Evolutionary conservation across 2,113 vertebrate genomes (phyloP), one percentile per base, ranked within the genome.

Genomic region (Tinamus guttatus): DNA sequence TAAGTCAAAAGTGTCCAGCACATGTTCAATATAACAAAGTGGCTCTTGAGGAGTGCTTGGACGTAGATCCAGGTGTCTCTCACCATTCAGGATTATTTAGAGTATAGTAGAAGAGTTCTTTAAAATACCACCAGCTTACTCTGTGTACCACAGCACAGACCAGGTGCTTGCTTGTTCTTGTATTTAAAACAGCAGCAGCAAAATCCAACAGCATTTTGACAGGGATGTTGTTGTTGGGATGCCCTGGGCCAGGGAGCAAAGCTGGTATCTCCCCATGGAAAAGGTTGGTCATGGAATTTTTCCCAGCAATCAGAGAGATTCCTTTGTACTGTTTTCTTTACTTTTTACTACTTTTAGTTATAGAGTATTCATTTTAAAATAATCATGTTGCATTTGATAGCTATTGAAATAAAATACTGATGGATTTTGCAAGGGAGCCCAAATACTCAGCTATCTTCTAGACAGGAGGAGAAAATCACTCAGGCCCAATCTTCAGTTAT

Each of bases 1-100:
- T 99, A 97, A 99, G 99, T 95, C 63, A 30, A 6, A 85, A 81
- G 59, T 25, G 60, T 27, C 65, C 7, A 18, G 47, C 60, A 11
- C 9, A 0, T 24, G 6, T 56, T 69, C 81, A 88, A 73, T 34
- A 94, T 40, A 7, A 20, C 47, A 95, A 90, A 65, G 38, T 27
- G 52, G 9, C 81, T 51, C 34, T 15, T 56, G 22, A 68, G 75
- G 24, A 24, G 14, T 17, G 19, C 63, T 43, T 43, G 19, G 0
- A 52, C 12, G 64, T 17, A 36, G 13, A 2, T 6, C 30, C 4
- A 54, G 51, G 6, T 21, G 20, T 8, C 2, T 43, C 81, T 56
- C 75, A 63, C 62, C 12, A 1, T 51, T n/a, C 27, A 5, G 56
- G 15, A 58, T 45, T 22, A 24, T 27, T 27, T 40, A 3, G 69